These are phyloP conservation scores for Charina bottae DNA, from an alignment of 2,113 vertebrate species.

Conservation along the genomic window DNA sequence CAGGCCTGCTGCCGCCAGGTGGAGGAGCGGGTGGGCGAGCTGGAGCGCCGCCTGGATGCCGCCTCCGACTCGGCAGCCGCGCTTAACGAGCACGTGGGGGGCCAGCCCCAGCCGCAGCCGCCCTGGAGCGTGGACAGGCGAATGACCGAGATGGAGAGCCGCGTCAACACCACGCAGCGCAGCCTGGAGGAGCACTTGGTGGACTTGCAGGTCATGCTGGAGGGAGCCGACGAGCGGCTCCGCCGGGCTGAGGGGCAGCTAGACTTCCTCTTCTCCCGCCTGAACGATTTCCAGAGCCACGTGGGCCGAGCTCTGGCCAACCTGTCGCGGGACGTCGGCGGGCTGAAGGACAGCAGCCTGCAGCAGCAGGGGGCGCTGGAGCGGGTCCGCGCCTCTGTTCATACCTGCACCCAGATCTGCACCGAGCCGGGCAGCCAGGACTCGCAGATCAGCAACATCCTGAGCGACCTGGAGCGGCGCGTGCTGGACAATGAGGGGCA, in stretches of 20 bases:
- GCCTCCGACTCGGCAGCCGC: constrained; percentile 71
- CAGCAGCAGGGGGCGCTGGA: constrained; percentile 65
- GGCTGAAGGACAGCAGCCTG: constrained; percentile 68
- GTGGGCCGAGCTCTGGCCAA: constrained; percentile 64
- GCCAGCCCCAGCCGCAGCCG: constrained; percentile 22
- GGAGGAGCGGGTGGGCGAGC: constrained; percentile 64
- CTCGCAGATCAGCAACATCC: constrained; percentile 68
- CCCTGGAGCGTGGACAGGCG: constrained; percentile 75
- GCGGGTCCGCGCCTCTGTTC: constrained; percentile 66
- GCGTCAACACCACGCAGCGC: constrained; percentile 80
- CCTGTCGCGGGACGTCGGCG: constrained; percentile 73
- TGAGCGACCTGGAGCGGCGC: constrained; percentile 79
- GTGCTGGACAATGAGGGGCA: constrained; percentile 76
- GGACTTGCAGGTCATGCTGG: constrained; percentile 35
- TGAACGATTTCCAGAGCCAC: constrained; percentile 29
- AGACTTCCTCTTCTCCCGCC: constrained; percentile 36
- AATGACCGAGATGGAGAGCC: constrained; percentile 82
- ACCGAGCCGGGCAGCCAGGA: constrained; percentile 30
- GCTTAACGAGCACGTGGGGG: constrained; percentile 68
- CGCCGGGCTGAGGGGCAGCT: constrained; percentile 71
- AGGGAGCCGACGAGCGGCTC: constrained; percentile 57
- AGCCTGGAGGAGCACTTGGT: constrained; percentile 75
- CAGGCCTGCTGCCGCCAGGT: constrained; percentile 75
- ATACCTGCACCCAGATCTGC: constrained; percentile 80
- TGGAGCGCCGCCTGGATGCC: constrained; percentile 76